Evolutionary conservation across 2,888 invertebrate genomes (phyloP).

Genomic region (Asteroscopus sphinx): DNA sequence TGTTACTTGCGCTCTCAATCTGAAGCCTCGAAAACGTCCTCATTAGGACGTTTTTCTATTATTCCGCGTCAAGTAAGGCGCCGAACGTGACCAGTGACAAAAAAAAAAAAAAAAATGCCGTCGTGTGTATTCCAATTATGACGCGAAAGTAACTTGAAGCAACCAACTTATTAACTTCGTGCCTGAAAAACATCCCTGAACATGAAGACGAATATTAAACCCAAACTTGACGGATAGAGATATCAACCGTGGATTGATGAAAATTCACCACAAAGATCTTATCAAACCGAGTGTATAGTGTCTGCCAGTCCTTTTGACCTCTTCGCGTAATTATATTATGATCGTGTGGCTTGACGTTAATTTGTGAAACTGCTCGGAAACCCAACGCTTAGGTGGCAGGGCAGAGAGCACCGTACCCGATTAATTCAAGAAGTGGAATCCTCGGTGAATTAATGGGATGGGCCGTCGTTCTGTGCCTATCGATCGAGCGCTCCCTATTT

Average conservation of each 20-base stretch:
- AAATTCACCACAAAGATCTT: conserved; percentile 56
- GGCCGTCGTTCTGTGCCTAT: conserved; percentile 73
- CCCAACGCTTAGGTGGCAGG: conserved; percentile 77
- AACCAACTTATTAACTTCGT: no score
- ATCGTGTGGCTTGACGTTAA: conserved; percentile 79
- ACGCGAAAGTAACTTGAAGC: no score
- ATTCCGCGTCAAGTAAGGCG: no score
- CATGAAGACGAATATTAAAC: conserved; percentile 12
- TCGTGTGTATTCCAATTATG: no score
- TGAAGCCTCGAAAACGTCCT: no score
- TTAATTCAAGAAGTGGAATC: conserved; percentile 84
- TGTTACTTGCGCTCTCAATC: no score
- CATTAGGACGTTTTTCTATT: no score
- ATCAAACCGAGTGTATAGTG: conserved; percentile 60
- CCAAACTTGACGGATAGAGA: conserved; percentile 39
- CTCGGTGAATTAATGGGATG: conserved; percentile 79
- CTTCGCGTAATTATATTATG: conserved; percentile 73
- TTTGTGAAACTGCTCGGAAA: conserved; percentile 85
- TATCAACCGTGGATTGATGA: conserved; percentile 38
- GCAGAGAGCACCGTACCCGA: conserved; percentile 73
- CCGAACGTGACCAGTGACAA: no score
- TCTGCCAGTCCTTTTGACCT: conserved; percentile 59
- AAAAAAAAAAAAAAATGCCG: no score
- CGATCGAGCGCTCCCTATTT: conserved; percentile 67
- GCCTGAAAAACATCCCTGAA: conserved; percentile 35